These are phyloP conservation scores for Macquaria ambigua DNA, from an alignment of 2,113 vertebrate genomes.

Conservation along the genomic window DNA sequence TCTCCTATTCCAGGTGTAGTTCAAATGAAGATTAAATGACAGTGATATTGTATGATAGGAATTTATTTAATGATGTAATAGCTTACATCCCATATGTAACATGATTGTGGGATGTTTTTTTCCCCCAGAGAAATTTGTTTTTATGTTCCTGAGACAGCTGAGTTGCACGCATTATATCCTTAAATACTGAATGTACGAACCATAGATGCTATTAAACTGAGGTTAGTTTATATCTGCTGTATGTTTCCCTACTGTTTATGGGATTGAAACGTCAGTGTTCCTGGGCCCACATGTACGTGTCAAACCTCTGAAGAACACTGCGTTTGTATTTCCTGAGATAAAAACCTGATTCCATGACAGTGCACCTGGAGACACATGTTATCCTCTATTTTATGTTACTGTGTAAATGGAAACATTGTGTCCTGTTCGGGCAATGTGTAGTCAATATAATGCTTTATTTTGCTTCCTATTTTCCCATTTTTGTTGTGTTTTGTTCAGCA, in stretches of 20 bases:
- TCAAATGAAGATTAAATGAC: neutral
- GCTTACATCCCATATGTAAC: constrained; percentile 17
- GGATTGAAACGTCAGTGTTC: constrained; percentile 33
- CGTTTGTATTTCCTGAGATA: neutral
- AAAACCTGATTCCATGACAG: neutral
- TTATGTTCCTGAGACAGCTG: constrained; percentile 42
- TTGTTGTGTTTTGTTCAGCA: constrained; percentile 5
- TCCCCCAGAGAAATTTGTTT: constrained; percentile 6
- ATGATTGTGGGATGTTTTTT: constrained; percentile 13
- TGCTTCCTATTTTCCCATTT: neutral
- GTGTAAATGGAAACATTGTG: neutral
- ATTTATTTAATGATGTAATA: neutral
- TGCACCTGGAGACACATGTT: constrained; percentile 19
- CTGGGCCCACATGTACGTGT: constrained; percentile 2
- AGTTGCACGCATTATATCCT: constrained; percentile 36
- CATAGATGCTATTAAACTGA: constrained; percentile 57
- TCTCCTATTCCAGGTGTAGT: constrained; percentile 34
- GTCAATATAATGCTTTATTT: neutral
- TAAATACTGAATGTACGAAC: constrained; percentile 77
- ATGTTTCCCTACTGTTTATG: neutral
- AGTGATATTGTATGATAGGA: neutral
- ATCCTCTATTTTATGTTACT: constrained; percentile 17
- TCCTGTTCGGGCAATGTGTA: neutral
- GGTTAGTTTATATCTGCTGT: constrained; percentile 21
- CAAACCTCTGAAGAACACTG: constrained; percentile 10